Conservation (phyloP, 2,797 vertebrate genomes). For the Myotis pilosus region DNA sequence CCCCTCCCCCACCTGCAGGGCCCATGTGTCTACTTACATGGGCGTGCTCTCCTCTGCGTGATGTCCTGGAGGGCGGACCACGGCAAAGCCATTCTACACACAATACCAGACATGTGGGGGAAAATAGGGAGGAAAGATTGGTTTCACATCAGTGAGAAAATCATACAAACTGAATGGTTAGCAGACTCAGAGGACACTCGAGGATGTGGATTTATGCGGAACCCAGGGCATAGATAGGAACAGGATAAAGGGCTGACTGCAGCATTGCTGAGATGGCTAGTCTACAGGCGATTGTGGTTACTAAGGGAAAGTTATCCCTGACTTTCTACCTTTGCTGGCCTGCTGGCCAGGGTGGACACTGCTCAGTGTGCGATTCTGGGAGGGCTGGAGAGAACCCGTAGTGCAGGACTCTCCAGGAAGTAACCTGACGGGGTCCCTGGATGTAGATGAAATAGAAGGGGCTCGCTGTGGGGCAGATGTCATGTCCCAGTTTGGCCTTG, state of each 20-base stretch:
- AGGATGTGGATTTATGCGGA: rapidly evolving
- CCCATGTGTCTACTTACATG: slow-evolving; percentile 89
- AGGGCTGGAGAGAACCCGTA: rapidly evolving
- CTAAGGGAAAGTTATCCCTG: not conserved
- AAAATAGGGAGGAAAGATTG: not conserved
- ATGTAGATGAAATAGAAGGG: not conserved
- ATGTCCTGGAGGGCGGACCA: slow-evolving; percentile 96
- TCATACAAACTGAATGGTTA: rapidly evolving
- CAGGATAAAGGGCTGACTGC: not conserved
- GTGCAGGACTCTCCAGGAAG: not conserved
- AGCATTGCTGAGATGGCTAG: rapidly evolving
- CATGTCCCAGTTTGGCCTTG: not conserved
- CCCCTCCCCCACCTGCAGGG: not conserved
- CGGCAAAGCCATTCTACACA: slow-evolving; percentile 95
- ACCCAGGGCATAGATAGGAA: rapidly evolving
- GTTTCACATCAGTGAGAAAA: not conserved
- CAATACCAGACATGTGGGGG: rapidly evolving
- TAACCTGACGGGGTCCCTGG: not conserved
- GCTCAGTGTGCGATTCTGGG: rapidly evolving
- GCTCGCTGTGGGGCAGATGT: rapidly evolving
- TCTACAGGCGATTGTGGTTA: rapidly evolving
- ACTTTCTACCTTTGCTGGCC: not conserved
- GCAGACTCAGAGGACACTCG: rapidly evolving
- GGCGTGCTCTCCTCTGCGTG: slow-evolving; percentile 97
- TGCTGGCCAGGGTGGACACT: not conserved